Base-by-base conservation (phyloP, 30 jellyfish, hydroid and myxozoan genomes). In the Catostylus mosaicus region DNA sequence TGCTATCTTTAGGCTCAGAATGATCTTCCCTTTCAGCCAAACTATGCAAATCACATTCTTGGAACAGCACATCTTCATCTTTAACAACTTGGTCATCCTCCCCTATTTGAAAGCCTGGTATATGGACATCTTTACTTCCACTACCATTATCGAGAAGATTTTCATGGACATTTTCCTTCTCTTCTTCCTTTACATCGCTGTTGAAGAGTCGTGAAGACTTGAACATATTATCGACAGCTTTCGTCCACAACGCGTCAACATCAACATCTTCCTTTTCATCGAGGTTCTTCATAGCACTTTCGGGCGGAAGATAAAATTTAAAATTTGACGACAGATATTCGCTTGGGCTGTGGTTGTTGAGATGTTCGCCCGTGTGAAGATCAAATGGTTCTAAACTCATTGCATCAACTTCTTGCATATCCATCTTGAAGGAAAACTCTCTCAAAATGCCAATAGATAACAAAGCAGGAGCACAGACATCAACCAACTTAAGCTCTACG, bases 201-300 rank as follows among this genome's bases (percentile, higher is more conserved):
- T 81, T 81, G 30, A 81, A 81, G 18, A 81, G 84, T 57, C 91
- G 60, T 22, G 91, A 81, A 0, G 91, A 81, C 29, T 50, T 81
- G 78, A 81, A 81, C 91, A 81, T 81, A 37, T 81, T 81, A 36
- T 81, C 91, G 23, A 81, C 91, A 26, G 91, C 91, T 34, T 67
- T 81, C 22, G 91, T 81, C 91, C 91, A 81, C 50, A 81, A 51
- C 32, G 73, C 84, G 23, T 81, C 91, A 10, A 81, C 82, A 67
- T 67, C 91, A 9, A 27, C 27, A 1, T 66, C 91, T 18, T 32
- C 69, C 24, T 77, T 81, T 2, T 67, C 77, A 29, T 47, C 84
- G 1, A 68, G 37, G 52, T 50, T 33, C 37, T 27, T 35, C 37
- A n/a, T 84, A 2, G 54, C 10, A 30, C 24, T 27, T 30, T 81